Conservation (phyloP, 2,888 invertebrate genomes). For the Bombylius discolor region DNA sequence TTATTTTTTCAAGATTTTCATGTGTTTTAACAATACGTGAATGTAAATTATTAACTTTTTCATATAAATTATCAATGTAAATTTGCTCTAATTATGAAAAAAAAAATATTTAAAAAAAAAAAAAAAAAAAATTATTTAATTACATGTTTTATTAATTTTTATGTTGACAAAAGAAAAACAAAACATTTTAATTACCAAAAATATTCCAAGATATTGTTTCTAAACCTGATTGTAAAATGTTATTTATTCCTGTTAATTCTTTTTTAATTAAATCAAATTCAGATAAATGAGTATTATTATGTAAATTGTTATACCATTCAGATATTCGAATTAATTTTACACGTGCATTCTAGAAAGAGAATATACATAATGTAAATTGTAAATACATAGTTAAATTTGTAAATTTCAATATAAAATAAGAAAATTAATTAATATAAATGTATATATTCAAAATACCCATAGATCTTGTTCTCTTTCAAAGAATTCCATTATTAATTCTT, state of each 20-base stretch:
- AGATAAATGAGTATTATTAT: constrained; percentile 55
- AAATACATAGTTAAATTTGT: constrained; percentile 2
- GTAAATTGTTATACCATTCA: constrained; percentile 72
- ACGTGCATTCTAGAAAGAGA: constrained; percentile 38
- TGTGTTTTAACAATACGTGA: constrained; percentile 54
- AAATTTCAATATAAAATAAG: too few species aligned
- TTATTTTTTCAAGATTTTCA: constrained; percentile 46
- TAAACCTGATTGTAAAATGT: constrained; percentile 53
- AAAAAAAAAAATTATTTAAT: background rate
- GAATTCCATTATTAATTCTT: constrained; percentile 47
- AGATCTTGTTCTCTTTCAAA: constrained; percentile 57
- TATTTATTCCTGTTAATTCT: constrained; percentile 64
- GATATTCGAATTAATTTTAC: constrained; percentile 48
- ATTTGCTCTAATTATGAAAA: constrained; percentile 40
- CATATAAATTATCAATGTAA: constrained; percentile 55
- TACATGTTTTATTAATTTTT: too few species aligned
- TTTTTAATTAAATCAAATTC: constrained; percentile 65
- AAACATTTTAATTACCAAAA: constrained; percentile 44
- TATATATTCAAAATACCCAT: constrained; percentile 33
- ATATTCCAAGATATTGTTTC: constrained; percentile 62
- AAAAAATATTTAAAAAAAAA: background rate
- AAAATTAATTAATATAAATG: constrained; percentile 11
- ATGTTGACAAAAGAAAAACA: background rate
- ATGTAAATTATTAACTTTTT: constrained; percentile 57
- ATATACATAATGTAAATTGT: background rate